Evolutionary conservation across 2,888 invertebrate species (phyloP).

Genomic region (Leptarthrus brevirostris): DNA sequence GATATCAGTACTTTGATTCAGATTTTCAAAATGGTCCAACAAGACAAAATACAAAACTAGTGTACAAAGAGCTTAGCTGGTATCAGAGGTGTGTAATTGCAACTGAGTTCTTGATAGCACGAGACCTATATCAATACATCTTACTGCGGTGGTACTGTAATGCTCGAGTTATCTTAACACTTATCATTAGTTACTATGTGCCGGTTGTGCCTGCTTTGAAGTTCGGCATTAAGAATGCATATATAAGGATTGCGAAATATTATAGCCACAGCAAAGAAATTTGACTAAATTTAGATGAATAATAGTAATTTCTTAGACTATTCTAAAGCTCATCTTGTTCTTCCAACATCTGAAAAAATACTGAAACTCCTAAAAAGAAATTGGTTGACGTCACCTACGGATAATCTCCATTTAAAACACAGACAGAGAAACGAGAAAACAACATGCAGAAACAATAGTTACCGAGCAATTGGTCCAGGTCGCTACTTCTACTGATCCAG

Average conservation of each 20-base stretch:
- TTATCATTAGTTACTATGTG: conserved; percentile 72
- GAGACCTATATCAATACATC: conserved; percentile 62
- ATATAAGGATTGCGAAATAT: conserved; percentile 68
- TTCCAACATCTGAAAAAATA: no score
- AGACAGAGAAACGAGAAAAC: no score
- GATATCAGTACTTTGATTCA: conserved; percentile 65
- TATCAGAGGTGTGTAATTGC: conserved; percentile 49
- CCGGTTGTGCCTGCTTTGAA: conserved; percentile 74
- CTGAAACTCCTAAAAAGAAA: no score
- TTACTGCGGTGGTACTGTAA: conserved; percentile 72
- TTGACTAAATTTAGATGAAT: background rate
- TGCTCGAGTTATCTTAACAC: conserved; percentile 68
- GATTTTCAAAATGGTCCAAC: conserved; percentile 47
- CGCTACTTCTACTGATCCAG: no score
- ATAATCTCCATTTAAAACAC: no score
- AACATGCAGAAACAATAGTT: no score
- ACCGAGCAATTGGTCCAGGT: no score
- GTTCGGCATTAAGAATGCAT: conserved; percentile 71
- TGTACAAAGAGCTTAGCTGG: conserved; percentile 35
- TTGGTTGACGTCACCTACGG: no score
- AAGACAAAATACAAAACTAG: background rate
- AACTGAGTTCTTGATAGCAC: background rate
- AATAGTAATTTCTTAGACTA: background rate
- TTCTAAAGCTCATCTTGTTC: background rate
- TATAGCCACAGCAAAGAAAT: background rate